phyloP scores from a whole-genome alignment of 2,888 invertebrate genomes.

The Toxonevra muliebris region DNA sequence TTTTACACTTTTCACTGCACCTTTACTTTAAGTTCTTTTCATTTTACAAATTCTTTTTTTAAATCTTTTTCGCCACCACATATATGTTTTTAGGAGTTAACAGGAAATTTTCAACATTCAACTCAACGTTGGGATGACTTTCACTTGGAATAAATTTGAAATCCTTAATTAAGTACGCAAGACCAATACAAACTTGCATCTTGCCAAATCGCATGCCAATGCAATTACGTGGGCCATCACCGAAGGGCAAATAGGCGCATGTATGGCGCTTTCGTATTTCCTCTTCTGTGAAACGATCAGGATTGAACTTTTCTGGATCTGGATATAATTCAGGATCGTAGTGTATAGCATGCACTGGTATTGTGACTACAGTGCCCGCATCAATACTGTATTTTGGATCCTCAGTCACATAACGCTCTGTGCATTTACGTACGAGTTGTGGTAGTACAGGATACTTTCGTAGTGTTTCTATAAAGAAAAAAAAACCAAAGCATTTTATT shows the following conservation, averaged over 20 bases:
- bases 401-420: constrained; percentile 66
- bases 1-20: no score
- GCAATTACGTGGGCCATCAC: constrained; percentile 59
- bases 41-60: no score
- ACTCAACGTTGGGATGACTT: constrained; percentile 37
- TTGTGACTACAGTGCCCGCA: constrained; percentile 66
- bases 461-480: constrained; percentile 62
- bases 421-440: constrained; percentile 66
- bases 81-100: constrained; percentile 36
- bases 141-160: constrained; percentile 43
- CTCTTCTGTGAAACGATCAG: constrained; percentile 70
- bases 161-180: constrained; percentile 44
- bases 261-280: constrained; percentile 67
- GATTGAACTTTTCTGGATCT: constrained; percentile 71
- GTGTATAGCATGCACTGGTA: constrained; percentile 70
- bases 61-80: constrained; percentile 30
- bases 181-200: constrained; percentile 54
- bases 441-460: constrained; percentile 69
- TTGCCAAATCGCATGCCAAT: constrained; percentile 59
- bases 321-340: constrained; percentile 70
- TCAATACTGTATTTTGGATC: constrained; percentile 66
- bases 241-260: constrained; percentile 57
- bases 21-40: no score
- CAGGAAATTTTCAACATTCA: constrained; percentile 36
- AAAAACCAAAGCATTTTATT: no score